Base-by-base conservation (phyloP, 2,113 vertebrate genomes). In the Sinocyclocheilus maitianheensis region DNA sequence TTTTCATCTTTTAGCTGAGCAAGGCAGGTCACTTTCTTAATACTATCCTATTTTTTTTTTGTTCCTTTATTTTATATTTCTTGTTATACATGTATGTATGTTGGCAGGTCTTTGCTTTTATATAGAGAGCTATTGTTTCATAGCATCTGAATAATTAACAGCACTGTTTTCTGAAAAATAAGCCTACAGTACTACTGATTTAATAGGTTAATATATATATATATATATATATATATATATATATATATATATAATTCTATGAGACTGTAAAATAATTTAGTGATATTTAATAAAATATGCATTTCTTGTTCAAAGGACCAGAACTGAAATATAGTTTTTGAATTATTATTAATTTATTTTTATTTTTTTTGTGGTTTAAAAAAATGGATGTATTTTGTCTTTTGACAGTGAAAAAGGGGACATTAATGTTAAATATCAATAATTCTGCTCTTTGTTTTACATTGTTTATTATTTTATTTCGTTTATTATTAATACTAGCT, bases 51-150 rank as follows among this genome's bases (percentile, higher is more conserved):
- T 34, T 9, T 43, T 75, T 75, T n/a, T 10, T 43, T 12, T 75
- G 34, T 91, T 81, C 90, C 89, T 69, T 92, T 90, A 91, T 85
- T 77, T 74, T 62, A 87, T 91, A 87, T 91, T 76, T 80, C 87
- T 75, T 90, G 92, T 92, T 87, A 93, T 88, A 87, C 84, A 63
- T 89, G 51, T 91, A 92, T 94, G 90, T 90, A 90, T 93, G 85
- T 94, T 89, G 92, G 91, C 90, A 26, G 40, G 86, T 93, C 43
- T 91, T 94, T 91, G 92, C 94, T 96, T 96, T 97, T 98, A 95
- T 98, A 97, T 91, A 92, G 94, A 93, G 92, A 92, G 90, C 90
- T 94, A 91, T 88, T 94, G 95, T 95, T 95, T 91, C 95, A 94
- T 91, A 94, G 87, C 89, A 89, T 92, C 94, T 48, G 87, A 87